phyloP scores from a whole-genome alignment of 2,113 vertebrate genomes.

The Oncorhynchus clarkii region DNA sequence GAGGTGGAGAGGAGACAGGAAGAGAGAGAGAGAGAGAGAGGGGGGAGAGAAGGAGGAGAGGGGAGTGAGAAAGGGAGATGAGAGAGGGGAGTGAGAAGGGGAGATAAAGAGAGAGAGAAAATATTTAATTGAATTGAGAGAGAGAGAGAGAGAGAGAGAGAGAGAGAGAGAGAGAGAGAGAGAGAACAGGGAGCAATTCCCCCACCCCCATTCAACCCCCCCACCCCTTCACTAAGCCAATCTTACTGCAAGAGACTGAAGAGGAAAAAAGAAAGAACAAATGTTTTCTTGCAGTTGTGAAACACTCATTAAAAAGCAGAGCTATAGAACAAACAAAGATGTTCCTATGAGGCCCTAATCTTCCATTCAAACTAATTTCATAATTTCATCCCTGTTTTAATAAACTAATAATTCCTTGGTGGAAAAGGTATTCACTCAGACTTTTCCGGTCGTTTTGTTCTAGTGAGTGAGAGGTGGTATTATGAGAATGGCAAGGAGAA shows the following conservation, averaged over 20 bases:
- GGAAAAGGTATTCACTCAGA: conserved; percentile 92
- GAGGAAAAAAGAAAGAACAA: conserved; percentile 68
- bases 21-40: not conserved
- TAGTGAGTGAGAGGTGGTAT: conserved; percentile 71
- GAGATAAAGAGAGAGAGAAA: too few species aligned
- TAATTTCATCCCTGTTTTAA: conserved; percentile 93
- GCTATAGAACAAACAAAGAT: conserved; percentile 95
- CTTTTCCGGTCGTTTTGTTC: conserved; percentile 81
- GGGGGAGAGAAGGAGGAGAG: not conserved
- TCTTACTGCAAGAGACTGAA: conserved; percentile 82
- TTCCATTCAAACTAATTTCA: conserved; percentile 91
- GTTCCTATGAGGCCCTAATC: conserved; percentile 84
- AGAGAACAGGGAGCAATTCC: conserved; percentile 52
- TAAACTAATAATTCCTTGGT: conserved; percentile 99
- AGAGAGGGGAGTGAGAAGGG: not conserved
- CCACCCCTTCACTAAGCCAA: conserved; percentile 80
- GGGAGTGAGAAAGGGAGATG: conserved; percentile 22
- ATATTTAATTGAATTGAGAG: too few species aligned
- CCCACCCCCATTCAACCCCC: conserved; percentile 74
- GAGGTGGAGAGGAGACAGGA: not conserved
- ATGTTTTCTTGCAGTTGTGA: conserved; percentile 93
- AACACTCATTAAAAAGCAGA: conserved; percentile 96
- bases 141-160: too few species aligned
- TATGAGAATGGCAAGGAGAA: conserved; percentile 80
- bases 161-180: too few species aligned